phyloP scores from a whole-genome alignment of 2,113 vertebrate genomes.

The Eleginops maclovinus region DNA sequence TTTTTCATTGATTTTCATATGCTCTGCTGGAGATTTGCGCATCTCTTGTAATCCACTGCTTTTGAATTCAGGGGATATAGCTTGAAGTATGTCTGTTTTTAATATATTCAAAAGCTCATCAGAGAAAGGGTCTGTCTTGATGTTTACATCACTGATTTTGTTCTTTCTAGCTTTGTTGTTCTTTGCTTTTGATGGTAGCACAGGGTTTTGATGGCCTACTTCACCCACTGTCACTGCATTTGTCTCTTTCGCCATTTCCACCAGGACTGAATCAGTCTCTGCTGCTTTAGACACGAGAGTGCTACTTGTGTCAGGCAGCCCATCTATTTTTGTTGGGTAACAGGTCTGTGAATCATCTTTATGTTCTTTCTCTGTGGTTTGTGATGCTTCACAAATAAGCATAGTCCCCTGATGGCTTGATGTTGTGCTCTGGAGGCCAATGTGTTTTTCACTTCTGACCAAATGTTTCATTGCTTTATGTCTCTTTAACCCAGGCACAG shows the following conservation, averaged over 20 bases:
- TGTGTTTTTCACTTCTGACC: slow-evolving; percentile 67
- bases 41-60: slow-evolving; percentile 54
- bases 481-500: slow-evolving; percentile 91
- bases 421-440: slow-evolving; percentile 59
- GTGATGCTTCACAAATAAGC: slow-evolving; percentile 67
- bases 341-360: slow-evolving; percentile 76
- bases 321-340: slow-evolving; percentile 63
- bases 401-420: slow-evolving; percentile 61
- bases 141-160: slow-evolving; percentile 70
- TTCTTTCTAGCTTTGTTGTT: slow-evolving; percentile 77
- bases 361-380: slow-evolving; percentile 69
- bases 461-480: slow-evolving; percentile 95
- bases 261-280: slow-evolving; percentile 61
- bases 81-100: slow-evolving; percentile 82
- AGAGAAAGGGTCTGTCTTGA: slow-evolving; percentile 60
- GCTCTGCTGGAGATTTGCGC: slow-evolving; percentile 54
- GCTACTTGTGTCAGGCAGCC: slow-evolving; percentile 62
- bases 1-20: slow-evolving; percentile 54
- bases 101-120: slow-evolving; percentile 76
- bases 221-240: slow-evolving; percentile 51
- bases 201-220: slow-evolving; percentile 55
- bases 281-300: slow-evolving; percentile 62
- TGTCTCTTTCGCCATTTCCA: slow-evolving; percentile 65
- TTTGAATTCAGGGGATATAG: slow-evolving; percentile 79
- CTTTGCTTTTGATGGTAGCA: slow-evolving; percentile 69